Base-by-base conservation (phyloP, 2,113 vertebrate genomes). In the Mesocricetus auratus region DNA sequence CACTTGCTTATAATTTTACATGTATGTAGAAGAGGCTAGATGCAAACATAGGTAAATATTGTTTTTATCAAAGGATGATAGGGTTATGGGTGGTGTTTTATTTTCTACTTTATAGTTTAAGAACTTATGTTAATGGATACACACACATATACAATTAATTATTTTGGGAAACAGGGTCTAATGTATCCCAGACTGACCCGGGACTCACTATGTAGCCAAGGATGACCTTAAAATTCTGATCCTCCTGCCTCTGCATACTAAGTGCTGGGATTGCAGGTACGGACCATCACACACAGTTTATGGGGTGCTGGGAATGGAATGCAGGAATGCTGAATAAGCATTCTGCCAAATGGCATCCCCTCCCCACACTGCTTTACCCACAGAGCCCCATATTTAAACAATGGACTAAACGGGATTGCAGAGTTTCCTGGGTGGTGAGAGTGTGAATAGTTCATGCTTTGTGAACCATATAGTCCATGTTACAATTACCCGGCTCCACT, bases 21-120 rank as follows among this genome's bases (percentile, higher is more conserved):
- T 7, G 7, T 82, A 9, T 3, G 0, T 24, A 89, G 36, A 89
- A 71, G 83, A 90, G 68, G 24, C 22, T 42, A 77, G 39, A 71
- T 56, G 16, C 36, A 75, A 94, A 90, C 16, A 56, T 21, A 86
- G 77, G 36, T 89, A 95, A 94, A 83, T 75, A 79, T 58, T 81
- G 15, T 68, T 91, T 77, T 93, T 96, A 69, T 47, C 69, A 77
- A 26, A 68, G 21, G 29, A 26, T 79, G 42, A 90, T 22, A 87
- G 83, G 85, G 86, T 87, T 42, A 83, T 17, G n/a, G 33, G 42
- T 69, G 39, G 5, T 11, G 90, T 92, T 95, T 89, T 74, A 68
- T 85, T 95, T 94, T 86, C 47, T 79, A 74, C 73, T 87, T 73
- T 79, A 79, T 82, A 91, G 68, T 50, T 93, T 79, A 88, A 86